A percentile compares a stretch with the other conserved stretches of the same genome.
Evolutionary conservation across 2,797 vertebrate species (phyloP).

Genomic region (Percopsis omiscomaycus): DNA sequence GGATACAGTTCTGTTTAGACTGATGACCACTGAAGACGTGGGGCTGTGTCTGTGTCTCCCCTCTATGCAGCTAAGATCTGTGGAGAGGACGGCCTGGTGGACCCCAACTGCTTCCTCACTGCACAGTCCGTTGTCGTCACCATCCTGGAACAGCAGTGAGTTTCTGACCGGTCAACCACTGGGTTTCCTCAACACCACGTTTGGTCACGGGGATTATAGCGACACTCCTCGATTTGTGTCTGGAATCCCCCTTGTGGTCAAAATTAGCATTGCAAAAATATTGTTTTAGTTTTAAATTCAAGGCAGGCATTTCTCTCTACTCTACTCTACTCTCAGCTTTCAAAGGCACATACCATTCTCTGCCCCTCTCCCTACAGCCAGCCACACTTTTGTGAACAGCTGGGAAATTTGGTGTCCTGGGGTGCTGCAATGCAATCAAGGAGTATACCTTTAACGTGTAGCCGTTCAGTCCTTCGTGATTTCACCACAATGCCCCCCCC

Average conservation of each 20-base stretch:
- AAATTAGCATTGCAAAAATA: too few relatives aligned
- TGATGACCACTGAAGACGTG: not conserved
- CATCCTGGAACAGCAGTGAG: conserved; percentile 96
- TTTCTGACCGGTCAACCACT: conserved; percentile 42
- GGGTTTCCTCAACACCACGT: not conserved
- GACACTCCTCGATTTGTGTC: not conserved
- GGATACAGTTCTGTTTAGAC: not conserved
- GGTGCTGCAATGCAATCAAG: too few relatives aligned
- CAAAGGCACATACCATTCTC: too few relatives aligned
- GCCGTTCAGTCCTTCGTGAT: conserved; percentile 10
- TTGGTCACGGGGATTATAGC: conserved; percentile 24
- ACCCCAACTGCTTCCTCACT: conserved; percentile 95
- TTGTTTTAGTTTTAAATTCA: too few relatives aligned
- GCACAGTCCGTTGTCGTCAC: conserved; percentile 89
- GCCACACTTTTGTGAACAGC: too few relatives aligned
- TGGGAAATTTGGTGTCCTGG: too few relatives aligned
- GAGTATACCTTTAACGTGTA: too few relatives aligned
- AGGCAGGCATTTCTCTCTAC: too few relatives aligned
- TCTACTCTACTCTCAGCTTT: too few relatives aligned
- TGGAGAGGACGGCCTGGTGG: conserved; percentile 97
- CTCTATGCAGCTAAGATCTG: conserved; percentile 90
- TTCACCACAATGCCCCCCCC: conserved; percentile 9
- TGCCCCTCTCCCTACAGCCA: not conserved
- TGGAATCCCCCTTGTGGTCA: too few relatives aligned
- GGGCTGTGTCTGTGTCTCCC: not conserved